Conservation (phyloP, 2,113 vertebrate genomes). For the Hystrix cristata region DNA sequence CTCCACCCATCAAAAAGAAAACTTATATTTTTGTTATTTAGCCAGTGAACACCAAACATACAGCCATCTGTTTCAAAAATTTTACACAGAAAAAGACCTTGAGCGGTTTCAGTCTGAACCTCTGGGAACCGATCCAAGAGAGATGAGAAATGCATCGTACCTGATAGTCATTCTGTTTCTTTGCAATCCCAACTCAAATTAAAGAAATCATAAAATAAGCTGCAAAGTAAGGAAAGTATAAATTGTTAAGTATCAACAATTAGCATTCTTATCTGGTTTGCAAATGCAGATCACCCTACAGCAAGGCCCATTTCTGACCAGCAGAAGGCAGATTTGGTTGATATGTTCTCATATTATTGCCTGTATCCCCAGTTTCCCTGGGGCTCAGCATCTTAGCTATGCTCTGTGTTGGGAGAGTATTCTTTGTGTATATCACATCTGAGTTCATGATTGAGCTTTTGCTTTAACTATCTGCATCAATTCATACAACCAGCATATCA, state of each 20-base stretch:
- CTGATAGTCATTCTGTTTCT: constrained; percentile 38
- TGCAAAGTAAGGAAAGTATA: constrained; percentile 25
- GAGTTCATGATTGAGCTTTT: not conserved
- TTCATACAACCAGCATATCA: not conserved
- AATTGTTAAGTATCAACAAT: constrained; percentile 68
- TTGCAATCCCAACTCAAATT: constrained; percentile 46
- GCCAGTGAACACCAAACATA: constrained; percentile 53
- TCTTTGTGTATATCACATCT: not conserved
- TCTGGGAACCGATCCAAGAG: constrained; percentile 70
- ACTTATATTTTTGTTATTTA: constrained; percentile 48
- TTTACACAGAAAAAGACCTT: constrained; percentile 58
- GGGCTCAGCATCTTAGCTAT: not conserved
- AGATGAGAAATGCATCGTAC: constrained; percentile 3
- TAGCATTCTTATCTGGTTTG: constrained; percentile 41
- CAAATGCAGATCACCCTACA: not conserved
- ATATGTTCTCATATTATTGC: not conserved
- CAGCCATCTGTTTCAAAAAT: constrained; percentile 64
- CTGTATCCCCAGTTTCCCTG: constrained; percentile 8
- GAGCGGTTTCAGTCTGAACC: constrained; percentile 50
- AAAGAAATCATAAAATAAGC: constrained; percentile 60
- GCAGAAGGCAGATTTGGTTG: not conserved
- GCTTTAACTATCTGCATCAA: not conserved
- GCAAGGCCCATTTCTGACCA: not conserved
- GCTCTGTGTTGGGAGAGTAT: not conserved
- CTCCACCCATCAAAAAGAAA: not conserved